Conservation (phyloP, 2,888 invertebrate genomes). For the Apotomis betuletana region DNA sequence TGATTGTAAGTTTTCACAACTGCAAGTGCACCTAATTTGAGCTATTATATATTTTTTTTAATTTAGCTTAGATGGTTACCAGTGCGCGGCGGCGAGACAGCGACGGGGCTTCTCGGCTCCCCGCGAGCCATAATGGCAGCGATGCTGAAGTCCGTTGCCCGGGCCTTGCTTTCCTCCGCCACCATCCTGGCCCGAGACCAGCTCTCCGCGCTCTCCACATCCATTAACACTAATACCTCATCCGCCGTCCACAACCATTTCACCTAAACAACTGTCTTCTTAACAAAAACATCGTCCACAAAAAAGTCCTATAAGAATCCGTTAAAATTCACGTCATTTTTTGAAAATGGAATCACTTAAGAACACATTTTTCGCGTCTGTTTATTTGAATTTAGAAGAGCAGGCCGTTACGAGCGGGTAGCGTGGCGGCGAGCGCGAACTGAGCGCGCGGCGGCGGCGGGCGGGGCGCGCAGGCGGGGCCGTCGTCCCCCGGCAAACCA, state of each 20-base stretch:
- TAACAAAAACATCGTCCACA: conserved; percentile 62
- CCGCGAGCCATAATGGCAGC: conserved; percentile 95
- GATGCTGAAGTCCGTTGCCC: conserved; percentile 97
- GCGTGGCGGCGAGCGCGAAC: conserved; percentile 48
- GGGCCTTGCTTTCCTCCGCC: conserved; percentile 77
- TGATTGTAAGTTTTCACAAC: no score
- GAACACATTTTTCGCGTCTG: conserved; percentile 26
- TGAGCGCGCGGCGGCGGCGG: conserved; percentile 51
- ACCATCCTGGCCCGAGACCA: conserved; percentile 77
- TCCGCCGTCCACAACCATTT: conserved; percentile 57
- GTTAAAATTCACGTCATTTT: no score
- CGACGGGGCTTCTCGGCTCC: conserved; percentile 76
- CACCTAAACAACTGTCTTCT: conserved; percentile 57
- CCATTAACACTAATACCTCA: conserved; percentile 72
- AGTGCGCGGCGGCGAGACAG: conserved; percentile 72
- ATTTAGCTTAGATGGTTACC: conserved; percentile 54
- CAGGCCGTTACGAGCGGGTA: conserved; percentile 35
- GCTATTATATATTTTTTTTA: neutral
- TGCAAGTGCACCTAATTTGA: neutral
- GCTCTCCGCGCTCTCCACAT: conserved; percentile 77
- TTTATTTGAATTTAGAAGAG: conserved; percentile 23
- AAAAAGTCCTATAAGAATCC: conserved; percentile 24
- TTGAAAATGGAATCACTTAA: neutral
- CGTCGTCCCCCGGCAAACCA: conserved; percentile 67
- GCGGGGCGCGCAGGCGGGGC: conserved; percentile 54